Percentiles rank a stretch among this genome's conserved stretches.
Conservation (phyloP, 2,797 vertebrate genomes). For the Pantherophis alleghaniensis region DNA sequence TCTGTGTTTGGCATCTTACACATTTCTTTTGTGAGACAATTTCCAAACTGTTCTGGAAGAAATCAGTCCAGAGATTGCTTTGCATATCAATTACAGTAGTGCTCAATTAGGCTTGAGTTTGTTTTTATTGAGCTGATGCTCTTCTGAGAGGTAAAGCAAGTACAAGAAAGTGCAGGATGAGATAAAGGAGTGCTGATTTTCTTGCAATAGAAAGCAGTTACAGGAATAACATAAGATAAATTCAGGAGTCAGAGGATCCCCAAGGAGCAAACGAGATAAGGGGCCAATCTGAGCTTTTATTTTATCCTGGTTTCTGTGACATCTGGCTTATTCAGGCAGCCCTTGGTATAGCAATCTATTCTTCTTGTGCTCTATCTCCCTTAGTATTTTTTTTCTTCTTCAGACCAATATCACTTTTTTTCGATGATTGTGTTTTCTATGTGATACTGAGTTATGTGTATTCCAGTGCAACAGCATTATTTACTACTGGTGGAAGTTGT, state of each 20-base stretch:
- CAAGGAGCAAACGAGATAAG: background rate
- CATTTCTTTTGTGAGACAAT: constrained; percentile 53
- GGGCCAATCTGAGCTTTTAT: background rate
- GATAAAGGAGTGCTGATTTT: background rate
- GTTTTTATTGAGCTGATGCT: background rate
- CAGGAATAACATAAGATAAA: background rate
- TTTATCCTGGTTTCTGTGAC: background rate
- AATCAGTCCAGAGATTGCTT: constrained; percentile 29
- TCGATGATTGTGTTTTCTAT: background rate
- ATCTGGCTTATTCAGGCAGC: background rate
- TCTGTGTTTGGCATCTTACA: constrained; percentile 25
- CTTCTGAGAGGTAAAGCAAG: background rate
- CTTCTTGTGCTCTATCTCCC: background rate
- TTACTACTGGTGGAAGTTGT: background rate
- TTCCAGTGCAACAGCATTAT: background rate
- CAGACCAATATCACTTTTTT: background rate
- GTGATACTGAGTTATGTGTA: background rate
- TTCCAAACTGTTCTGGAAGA: constrained; percentile 56
- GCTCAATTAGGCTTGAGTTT: background rate
- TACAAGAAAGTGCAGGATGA: too few relatives aligned
- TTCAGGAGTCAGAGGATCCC: background rate
- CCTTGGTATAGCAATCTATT: background rate
- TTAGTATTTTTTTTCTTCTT: background rate
- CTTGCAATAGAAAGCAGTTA: background rate
- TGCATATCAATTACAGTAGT: background rate